A percentile compares a stretch with the other conserved stretches of the same genome.
phyloP scores from a whole-genome alignment of 2,888 invertebrate species.

The Dynastes tityus region DNA sequence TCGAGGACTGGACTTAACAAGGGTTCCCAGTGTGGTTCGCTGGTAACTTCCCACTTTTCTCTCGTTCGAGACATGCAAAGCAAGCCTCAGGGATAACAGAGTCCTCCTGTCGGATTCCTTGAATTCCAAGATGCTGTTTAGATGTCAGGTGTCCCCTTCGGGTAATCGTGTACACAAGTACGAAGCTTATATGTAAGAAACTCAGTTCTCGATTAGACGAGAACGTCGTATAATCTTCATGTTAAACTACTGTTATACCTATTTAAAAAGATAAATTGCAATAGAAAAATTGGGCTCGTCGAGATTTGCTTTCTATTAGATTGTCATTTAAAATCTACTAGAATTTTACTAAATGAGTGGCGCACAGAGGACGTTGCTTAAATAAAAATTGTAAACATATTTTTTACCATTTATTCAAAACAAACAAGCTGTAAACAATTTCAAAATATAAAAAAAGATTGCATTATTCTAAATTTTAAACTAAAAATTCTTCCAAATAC shows the following conservation, averaged over 20 bases:
- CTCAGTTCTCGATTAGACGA: background rate
- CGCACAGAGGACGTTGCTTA: too few relatives aligned
- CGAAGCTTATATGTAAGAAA: constrained; percentile 28
- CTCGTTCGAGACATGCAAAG: constrained; percentile 33
- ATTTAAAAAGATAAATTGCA: background rate
- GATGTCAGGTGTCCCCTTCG: constrained; percentile 60
- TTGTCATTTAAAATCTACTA: too few relatives aligned
- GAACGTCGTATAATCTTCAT: background rate
- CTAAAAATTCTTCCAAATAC: too few relatives aligned
- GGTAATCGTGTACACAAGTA: constrained; percentile 58
- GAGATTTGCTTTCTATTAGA: too few relatives aligned
- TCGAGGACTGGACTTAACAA: constrained; percentile 14
- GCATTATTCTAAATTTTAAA: too few relatives aligned
- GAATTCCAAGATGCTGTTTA: constrained; percentile 59
- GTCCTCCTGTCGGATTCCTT: constrained; percentile 61
- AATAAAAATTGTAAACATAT: too few relatives aligned
- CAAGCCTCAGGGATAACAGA: constrained; percentile 59
- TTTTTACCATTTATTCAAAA: too few relatives aligned
- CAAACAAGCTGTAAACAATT: too few relatives aligned
- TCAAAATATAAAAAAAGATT: too few relatives aligned
- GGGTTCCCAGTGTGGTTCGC: constrained; percentile 31
- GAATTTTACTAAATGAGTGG: too few relatives aligned
- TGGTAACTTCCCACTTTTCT: constrained; percentile 26
- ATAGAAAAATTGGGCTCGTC: too few relatives aligned
- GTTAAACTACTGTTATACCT: constrained; percentile 22